These are phyloP conservation scores for Limnephilus lunatus DNA, from an alignment of 2,888 invertebrate species.

Conservation along the genomic window DNA sequence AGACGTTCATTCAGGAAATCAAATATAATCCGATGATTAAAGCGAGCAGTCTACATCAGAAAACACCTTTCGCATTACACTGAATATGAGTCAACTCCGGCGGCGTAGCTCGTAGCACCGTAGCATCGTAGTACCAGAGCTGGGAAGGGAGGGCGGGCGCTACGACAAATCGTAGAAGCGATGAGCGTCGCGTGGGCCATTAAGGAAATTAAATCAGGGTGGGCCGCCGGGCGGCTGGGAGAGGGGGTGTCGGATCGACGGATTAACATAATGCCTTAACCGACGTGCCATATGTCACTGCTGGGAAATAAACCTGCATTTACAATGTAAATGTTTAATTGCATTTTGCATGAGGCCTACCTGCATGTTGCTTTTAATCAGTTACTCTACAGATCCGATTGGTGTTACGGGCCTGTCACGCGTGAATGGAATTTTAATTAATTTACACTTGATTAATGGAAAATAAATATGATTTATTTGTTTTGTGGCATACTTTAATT, in stretches of 20 bases:
- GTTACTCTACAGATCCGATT: conserved; percentile 28
- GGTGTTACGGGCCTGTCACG: conserved; percentile 6
- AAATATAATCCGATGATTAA: conserved; percentile 32
- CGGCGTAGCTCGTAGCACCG: neutral
- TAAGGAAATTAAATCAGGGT: conserved; percentile 58
- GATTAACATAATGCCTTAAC: conserved; percentile 48
- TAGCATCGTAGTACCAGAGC: neutral
- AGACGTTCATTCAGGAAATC: neutral
- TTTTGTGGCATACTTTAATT: neutral
- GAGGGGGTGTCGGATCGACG: conserved; percentile 27
- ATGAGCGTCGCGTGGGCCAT: conserved; percentile 49
- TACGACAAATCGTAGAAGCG: conserved; percentile 41
- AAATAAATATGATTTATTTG: neutral
- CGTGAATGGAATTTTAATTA: conserved; percentile 10
- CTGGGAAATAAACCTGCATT: conserved; percentile 45
- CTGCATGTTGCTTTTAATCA: conserved; percentile 39
- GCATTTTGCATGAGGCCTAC: conserved; percentile 33
- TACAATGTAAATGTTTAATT: conserved; percentile 43
- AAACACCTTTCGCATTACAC: neutral
- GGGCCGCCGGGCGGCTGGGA: conserved; percentile 5
- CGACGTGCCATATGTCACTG: conserved; percentile 48
- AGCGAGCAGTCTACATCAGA: neutral
- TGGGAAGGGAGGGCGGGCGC: neutral
- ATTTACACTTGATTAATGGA: neutral
- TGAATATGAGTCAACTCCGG: neutral